A percentile compares a stretch with the other conserved stretches of the same genome.
Evolutionary conservation across 2,797 vertebrate genomes (phyloP).

Genomic region (Synaphobranchus kaupii): DNA sequence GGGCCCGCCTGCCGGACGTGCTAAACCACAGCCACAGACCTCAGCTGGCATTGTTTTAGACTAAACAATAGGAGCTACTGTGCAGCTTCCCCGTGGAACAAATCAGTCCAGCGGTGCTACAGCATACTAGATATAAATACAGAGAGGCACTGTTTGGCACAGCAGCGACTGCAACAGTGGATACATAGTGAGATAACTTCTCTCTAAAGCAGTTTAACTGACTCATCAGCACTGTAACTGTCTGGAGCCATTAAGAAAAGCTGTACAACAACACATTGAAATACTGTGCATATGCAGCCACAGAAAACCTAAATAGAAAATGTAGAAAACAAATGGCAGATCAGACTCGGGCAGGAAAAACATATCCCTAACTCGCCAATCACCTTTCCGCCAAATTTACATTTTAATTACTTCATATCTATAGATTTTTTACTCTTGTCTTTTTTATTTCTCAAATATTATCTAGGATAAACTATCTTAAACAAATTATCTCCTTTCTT

Average conservation of each 20-base stretch:
- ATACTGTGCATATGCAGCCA: not conserved
- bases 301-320: not conserved
- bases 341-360: not conserved
- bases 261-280: not conserved
- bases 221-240: not conserved
- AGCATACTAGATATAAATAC: not conserved
- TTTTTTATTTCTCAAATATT: too few species aligned
- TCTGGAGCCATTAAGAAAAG: not conserved
- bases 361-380: not conserved
- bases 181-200: not conserved
- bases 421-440: too few species aligned
- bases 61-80: conserved; percentile 42
- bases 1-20: conserved; percentile 73
- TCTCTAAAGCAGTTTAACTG: not conserved
- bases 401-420: too few species aligned
- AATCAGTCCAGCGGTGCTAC: conserved; percentile 11
- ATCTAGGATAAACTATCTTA: too few species aligned
- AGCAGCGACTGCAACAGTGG: not conserved
- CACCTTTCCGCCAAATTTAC: not conserved
- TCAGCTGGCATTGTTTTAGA: conserved; percentile 65
- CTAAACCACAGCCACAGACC: conserved; percentile 42
- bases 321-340: not conserved
- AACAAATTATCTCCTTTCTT: too few species aligned
- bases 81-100: conserved; percentile 33
- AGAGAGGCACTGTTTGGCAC: not conserved